These are phyloP conservation scores for Brachyptera putata DNA, from an alignment of 2,888 invertebrate genomes.

Conservation along the genomic window DNA sequence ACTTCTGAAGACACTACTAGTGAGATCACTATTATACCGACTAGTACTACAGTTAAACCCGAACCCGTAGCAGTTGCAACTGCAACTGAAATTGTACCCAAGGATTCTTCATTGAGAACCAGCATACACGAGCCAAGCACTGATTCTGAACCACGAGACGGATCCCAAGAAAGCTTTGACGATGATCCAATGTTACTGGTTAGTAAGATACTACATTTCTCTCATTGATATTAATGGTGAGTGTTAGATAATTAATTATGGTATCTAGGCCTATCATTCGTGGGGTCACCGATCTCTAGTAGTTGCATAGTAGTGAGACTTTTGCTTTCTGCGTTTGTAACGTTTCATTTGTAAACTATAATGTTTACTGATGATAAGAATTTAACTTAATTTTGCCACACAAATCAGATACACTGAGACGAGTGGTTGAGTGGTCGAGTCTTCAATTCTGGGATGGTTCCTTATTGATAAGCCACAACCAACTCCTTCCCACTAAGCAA, in stretches of 20 bases:
- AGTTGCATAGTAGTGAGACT: too few species aligned
- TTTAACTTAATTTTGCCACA: too few species aligned
- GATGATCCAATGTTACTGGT: slow-evolving; percentile 41
- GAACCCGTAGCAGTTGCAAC: slow-evolving; percentile 40
- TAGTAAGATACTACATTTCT: slow-evolving; percentile 22
- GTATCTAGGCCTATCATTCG: too few species aligned
- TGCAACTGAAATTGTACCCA: slow-evolving; percentile 24
- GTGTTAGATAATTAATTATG: background rate
- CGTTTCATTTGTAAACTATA: too few species aligned
- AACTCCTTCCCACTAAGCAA: too few species aligned
- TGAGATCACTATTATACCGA: slow-evolving; percentile 41
- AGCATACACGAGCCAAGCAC: slow-evolving; percentile 46
- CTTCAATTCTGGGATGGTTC: too few species aligned
- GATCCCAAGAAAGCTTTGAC: slow-evolving; percentile 52
- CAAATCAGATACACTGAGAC: too few species aligned
- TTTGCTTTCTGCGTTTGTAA: too few species aligned
- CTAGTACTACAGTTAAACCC: slow-evolving; percentile 43
- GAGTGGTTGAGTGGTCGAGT: too few species aligned
- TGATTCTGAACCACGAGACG: slow-evolving; percentile 51
- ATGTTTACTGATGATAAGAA: too few species aligned
- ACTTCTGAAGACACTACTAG: slow-evolving; percentile 49
- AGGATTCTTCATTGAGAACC: slow-evolving; percentile 36
- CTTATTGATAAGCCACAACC: too few species aligned
- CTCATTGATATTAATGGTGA: background rate
- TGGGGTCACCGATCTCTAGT: background rate